phyloP scores from a whole-genome alignment of 1,140 invertebrate genomes.

The Leptinotarsa defecta region DNA sequence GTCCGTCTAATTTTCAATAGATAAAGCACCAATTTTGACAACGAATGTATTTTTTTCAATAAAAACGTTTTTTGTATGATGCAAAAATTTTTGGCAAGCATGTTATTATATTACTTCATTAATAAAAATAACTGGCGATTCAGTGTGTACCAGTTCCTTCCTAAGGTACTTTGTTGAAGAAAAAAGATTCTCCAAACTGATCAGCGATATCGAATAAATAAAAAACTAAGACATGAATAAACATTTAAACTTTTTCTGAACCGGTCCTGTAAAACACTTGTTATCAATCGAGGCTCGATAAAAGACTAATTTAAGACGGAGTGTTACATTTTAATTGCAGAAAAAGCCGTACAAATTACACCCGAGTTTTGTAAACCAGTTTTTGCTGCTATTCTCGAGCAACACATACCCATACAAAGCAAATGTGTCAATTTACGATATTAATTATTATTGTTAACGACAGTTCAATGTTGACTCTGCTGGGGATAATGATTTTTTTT shows the following conservation, averaged over 20 bases:
- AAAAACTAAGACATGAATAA: too few relatives aligned
- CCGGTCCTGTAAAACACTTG: not conserved
- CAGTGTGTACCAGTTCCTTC: too few relatives aligned
- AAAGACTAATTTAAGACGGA: not conserved
- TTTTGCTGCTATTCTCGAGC: conserved; percentile 3
- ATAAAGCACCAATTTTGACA: too few relatives aligned
- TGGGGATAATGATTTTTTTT: not conserved
- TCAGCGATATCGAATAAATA: too few relatives aligned
- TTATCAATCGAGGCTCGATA: not conserved
- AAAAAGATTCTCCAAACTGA: too few relatives aligned
- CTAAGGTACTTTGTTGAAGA: too few relatives aligned
- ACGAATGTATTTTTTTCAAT: too few relatives aligned
- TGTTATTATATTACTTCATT: too few relatives aligned
- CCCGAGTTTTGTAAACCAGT: conserved; percentile 15
- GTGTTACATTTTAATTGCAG: conserved; percentile 12
- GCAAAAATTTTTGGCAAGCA: too few relatives aligned
- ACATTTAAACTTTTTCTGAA: not conserved
- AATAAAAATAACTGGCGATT: too few relatives aligned
- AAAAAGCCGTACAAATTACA: conserved; percentile 15
- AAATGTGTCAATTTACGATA: conserved; percentile 21
- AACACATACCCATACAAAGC: conserved; percentile 15
- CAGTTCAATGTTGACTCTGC: not conserved
- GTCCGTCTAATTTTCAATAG: too few relatives aligned
- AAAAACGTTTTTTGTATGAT: too few relatives aligned
- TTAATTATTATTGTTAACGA: conserved; percentile 12